Conservation (phyloP, 2,797 vertebrate genomes). For the Lates japonicus region DNA sequence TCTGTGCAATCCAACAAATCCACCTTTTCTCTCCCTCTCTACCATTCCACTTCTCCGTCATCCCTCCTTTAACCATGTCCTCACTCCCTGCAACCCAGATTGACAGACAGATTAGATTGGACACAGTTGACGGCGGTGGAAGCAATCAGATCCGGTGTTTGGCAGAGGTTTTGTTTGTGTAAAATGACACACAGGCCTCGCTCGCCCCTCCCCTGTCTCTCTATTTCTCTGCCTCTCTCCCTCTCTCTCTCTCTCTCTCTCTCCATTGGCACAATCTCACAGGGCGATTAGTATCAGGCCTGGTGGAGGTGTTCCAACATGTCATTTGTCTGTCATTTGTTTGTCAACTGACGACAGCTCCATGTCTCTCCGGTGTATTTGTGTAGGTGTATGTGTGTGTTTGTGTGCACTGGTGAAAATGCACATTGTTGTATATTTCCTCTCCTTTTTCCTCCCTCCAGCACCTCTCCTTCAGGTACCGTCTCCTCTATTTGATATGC, state of each 20-base stretch:
- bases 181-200: constrained; percentile 86
- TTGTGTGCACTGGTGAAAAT: constrained; percentile 59
- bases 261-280: constrained; percentile 86
- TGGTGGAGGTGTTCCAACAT: constrained; percentile 86
- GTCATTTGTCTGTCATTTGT: constrained; percentile 91
- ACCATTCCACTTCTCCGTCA: constrained; percentile 72
- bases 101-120: constrained; percentile 90
- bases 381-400: constrained; percentile 57
- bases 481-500: constrained; percentile 84
- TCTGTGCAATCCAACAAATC: constrained; percentile 59
- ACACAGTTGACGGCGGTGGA: constrained; percentile 86
- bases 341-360: constrained; percentile 86
- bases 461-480: constrained; percentile 84
- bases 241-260: constrained; percentile 47
- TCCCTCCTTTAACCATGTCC: constrained; percentile 73
- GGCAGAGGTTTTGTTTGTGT: constrained; percentile 87
- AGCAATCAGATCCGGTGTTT: constrained; percentile 88
- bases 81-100: constrained; percentile 78
- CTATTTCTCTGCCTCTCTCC: background rate
- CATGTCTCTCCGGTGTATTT: constrained; percentile 79
- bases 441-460: constrained; percentile 67
- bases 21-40: constrained; percentile 64
- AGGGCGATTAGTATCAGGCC: constrained; percentile 87
- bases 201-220: constrained; percentile 24
- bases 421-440: constrained; percentile 77